A percentile compares a stretch with the other conserved stretches of the same genome.
These are phyloP conservation scores for Thecophora atra DNA, from an alignment of 2,888 invertebrate genomes.

Conservation along the genomic window DNA sequence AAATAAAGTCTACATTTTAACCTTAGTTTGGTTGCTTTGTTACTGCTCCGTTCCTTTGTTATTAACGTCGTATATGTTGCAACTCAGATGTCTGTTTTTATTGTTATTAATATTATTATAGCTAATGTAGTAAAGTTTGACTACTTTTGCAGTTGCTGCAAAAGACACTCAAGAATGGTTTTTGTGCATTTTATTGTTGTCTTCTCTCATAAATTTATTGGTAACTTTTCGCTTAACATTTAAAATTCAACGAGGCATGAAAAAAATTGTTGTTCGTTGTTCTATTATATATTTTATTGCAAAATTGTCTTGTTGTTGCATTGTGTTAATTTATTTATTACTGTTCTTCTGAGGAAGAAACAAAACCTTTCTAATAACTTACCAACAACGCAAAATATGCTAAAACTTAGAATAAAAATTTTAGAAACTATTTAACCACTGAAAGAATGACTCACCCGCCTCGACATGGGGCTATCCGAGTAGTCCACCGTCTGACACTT, in stretches of 20 bases:
- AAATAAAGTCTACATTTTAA: background rate
- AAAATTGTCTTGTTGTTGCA: background rate
- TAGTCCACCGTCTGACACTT: conserved; percentile 96
- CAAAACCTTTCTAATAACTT: no score
- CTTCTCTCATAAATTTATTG: conserved; percentile 6
- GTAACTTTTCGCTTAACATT: conserved; percentile 22
- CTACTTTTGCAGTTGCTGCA: background rate
- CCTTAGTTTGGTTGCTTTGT: background rate
- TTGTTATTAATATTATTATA: background rate
- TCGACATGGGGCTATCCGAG: conserved; percentile 82
- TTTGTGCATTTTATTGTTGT: background rate
- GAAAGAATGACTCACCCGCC: conserved; percentile 76
- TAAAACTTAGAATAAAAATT: background rate
- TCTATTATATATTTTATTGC: background rate
- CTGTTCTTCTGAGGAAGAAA: no score
- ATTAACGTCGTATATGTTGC: background rate
- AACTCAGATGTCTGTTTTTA: background rate
- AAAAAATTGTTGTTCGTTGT: conserved; percentile 12
- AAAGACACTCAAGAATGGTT: background rate
- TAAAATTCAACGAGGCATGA: conserved; percentile 20
- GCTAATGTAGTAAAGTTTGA: background rate
- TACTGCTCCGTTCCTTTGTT: background rate
- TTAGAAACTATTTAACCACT: background rate
- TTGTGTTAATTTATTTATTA: background rate
- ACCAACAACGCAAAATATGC: no score